Conservation (phyloP, 2,888 invertebrate genomes). For the Pasiphila rectangulata region DNA sequence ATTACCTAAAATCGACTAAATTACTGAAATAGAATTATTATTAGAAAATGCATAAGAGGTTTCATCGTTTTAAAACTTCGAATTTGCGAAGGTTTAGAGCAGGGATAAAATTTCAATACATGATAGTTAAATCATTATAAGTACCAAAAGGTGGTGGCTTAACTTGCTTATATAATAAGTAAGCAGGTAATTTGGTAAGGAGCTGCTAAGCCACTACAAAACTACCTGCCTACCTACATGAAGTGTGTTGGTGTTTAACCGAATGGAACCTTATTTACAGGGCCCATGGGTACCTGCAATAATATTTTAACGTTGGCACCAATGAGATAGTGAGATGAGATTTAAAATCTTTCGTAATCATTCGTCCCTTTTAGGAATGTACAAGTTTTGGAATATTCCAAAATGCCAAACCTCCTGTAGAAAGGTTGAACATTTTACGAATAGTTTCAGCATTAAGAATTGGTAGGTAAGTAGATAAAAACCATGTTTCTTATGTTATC, state of each 20-base stretch:
- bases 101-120: too few relatives aligned
- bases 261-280: too few relatives aligned
- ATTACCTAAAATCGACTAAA: conserved; percentile 53
- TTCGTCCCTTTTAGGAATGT: conserved; percentile 17
- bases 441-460: neutral
- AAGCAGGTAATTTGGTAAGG: too few relatives aligned
- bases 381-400: conserved; percentile 17
- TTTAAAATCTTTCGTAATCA: neutral
- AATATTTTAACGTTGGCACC: conserved; percentile 19
- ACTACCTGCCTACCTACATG: too few relatives aligned
- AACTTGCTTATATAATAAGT: too few relatives aligned
- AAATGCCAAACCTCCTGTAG: neutral
- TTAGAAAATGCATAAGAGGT: conserved; percentile 47
- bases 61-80: neutral
- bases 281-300: too few relatives aligned
- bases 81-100: neutral
- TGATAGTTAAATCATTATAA: too few relatives aligned
- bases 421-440: too few relatives aligned
- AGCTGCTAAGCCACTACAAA: too few relatives aligned
- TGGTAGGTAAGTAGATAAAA: neutral
- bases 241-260: too few relatives aligned
- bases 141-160: too few relatives aligned
- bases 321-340: conserved; percentile 12
- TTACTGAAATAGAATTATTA: conserved; percentile 40
- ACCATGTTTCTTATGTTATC: neutral